Conservation (phyloP, 2,113 vertebrate species). For the Platysteira castanea region DNA sequence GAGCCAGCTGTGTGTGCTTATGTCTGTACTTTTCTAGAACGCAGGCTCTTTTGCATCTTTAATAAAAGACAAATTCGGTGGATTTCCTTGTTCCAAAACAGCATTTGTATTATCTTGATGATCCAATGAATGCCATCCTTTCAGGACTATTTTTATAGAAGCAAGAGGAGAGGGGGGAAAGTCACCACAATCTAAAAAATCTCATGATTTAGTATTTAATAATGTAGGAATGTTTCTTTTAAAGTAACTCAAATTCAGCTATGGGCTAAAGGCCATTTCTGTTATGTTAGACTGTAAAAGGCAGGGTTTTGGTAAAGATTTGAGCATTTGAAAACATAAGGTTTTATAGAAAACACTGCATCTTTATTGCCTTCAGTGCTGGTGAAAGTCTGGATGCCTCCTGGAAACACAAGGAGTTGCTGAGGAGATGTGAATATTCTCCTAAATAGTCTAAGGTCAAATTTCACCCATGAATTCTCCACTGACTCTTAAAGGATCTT, state of each 20-base stretch:
- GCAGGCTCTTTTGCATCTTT: not conserved
- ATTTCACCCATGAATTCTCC: not conserved
- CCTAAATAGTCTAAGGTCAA: not conserved
- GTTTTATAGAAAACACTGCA: not conserved
- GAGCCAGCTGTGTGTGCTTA: not conserved
- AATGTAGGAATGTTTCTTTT: not conserved
- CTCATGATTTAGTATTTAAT: not conserved
- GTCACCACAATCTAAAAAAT: not conserved
- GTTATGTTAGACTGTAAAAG: not conserved
- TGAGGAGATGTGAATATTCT: not conserved
- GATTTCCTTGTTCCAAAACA: not conserved
- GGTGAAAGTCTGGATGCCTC: not conserved
- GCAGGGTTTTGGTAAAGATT: not conserved
- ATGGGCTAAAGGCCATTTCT: not conserved
- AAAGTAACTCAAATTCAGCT: not conserved
- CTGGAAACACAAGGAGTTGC: not conserved
- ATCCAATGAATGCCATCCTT: not conserved
- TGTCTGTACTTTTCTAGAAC: not conserved
- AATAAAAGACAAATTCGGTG: not conserved
- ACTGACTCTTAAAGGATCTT: not conserved
- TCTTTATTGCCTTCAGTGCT: not conserved
- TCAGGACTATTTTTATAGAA: not conserved
- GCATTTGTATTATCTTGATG: not conserved
- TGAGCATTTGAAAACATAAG: not conserved
- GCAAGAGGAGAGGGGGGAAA: not conserved